Percentiles rank a stretch among this genome's conserved stretches.
Conservation (phyloP, 2,113 vertebrate genomes). For the Ibidorhyncha struthersii region DNA sequence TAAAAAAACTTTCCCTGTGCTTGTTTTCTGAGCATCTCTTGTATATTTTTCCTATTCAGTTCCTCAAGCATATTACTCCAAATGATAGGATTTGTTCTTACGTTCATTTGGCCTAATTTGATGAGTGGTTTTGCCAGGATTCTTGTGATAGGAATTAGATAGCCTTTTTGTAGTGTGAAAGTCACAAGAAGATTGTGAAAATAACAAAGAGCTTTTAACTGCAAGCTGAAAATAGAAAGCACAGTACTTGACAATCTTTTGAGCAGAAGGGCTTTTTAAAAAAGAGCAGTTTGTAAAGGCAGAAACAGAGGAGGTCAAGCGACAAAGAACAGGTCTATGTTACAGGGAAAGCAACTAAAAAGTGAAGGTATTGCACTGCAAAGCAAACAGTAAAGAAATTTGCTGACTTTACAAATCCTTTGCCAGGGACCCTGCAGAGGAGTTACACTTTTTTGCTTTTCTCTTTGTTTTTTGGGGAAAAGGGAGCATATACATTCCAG, state of each 20-base stretch:
- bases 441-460: not conserved
- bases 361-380: not conserved
- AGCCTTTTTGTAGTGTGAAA: not conserved
- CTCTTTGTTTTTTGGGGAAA: not conserved
- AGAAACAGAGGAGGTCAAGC: slow-evolving; percentile 39
- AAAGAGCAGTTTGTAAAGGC: slow-evolving; percentile 35
- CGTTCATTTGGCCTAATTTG: not conserved
- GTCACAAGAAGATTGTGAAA: slow-evolving; percentile 15
- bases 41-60: not conserved
- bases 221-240: slow-evolving; percentile 48
- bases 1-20: not conserved
- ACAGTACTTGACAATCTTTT: slow-evolving; percentile 26
- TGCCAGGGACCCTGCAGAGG: not conserved
- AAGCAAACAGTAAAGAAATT: slow-evolving; percentile 12
- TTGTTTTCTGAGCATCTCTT: not conserved
- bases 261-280: slow-evolving; percentile 31
- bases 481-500: not conserved
- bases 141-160: not conserved
- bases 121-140: not conserved
- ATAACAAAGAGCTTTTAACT: slow-evolving; percentile 21
- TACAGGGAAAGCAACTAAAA: slow-evolving; percentile 15
- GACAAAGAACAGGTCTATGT: slow-evolving; percentile 27
- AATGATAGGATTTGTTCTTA: not conserved
- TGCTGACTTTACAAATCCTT: slow-evolving; percentile 16
- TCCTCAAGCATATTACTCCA: not conserved